These are phyloP conservation scores for Chelonia mydas DNA, from an alignment of 2,797 vertebrate genomes.

Conservation along the genomic window DNA sequence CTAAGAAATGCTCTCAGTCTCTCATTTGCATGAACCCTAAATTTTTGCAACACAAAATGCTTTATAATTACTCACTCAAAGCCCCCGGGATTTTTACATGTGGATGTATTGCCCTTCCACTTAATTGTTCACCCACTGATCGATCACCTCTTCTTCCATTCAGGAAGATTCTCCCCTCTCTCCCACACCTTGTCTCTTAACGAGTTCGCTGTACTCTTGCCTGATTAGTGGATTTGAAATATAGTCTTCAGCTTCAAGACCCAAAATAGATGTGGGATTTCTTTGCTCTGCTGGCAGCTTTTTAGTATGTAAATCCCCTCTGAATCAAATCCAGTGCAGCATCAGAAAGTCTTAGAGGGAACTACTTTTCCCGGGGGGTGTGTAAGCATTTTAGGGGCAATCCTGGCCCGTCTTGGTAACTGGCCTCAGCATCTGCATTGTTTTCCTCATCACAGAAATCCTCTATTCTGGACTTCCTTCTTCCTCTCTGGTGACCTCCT, in stretches of 20 bases:
- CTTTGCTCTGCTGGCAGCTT: slow-evolving; percentile 4
- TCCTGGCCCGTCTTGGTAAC: background rate
- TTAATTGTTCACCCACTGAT: background rate
- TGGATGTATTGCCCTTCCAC: background rate
- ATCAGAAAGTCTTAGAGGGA: background rate
- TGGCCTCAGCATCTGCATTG: rapidly evolving
- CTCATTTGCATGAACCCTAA: background rate
- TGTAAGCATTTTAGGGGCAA: background rate
- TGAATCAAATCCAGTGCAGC: rapidly evolving
- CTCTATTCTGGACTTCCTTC: rapidly evolving
- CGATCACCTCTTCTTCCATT: background rate
- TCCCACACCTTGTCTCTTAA: background rate
- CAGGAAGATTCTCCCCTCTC: background rate
- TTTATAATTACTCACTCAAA: background rate
- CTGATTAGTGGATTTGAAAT: slow-evolving; percentile 32
- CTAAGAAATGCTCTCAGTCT: background rate
- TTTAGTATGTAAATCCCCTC: slow-evolving; percentile 61
- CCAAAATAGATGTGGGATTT: slow-evolving; percentile 35
- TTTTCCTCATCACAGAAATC: background rate
- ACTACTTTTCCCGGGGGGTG: background rate
- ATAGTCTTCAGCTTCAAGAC: slow-evolving; percentile 52
- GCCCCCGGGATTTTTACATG: background rate
- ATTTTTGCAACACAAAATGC: background rate
- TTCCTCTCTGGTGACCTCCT: background rate
- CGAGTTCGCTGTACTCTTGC: background rate